phyloP scores from a whole-genome alignment of 2,888 invertebrate genomes.

The Drosophila diplacantha region DNA sequence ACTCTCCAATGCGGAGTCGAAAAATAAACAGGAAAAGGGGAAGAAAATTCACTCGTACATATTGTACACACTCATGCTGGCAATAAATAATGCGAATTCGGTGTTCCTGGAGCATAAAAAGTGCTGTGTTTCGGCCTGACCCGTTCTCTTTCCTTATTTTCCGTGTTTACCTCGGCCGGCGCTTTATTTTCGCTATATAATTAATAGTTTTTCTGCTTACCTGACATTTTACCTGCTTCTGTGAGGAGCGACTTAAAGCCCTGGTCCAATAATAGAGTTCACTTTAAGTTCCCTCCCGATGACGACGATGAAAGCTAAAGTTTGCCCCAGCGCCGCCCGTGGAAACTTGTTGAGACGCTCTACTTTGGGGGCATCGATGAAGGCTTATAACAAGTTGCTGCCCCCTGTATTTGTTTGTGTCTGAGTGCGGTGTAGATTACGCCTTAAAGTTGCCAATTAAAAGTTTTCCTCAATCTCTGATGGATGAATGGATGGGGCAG shows the following conservation, averaged over 20 bases:
- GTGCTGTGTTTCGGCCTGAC: constrained; percentile 28
- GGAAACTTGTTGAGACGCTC: constrained; percentile 48
- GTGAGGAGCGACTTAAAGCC: constrained; percentile 25
- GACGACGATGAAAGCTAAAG: constrained; percentile 62
- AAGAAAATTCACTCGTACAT: constrained; percentile 4
- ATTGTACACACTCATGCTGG: constrained; percentile 21
- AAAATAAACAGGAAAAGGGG: constrained; percentile 20
- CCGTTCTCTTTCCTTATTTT: background rate
- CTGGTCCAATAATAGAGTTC: constrained; percentile 52
- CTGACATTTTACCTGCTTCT: constrained; percentile 45
- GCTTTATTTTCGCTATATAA: constrained; percentile 60
- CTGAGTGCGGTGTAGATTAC: constrained; percentile 46
- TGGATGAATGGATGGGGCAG: background rate
- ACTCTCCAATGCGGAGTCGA: constrained; percentile 9
- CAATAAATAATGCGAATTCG: constrained; percentile 32
- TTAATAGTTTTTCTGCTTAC: constrained; percentile 62
- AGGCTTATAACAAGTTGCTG: constrained; percentile 50
- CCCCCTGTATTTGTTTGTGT: constrained; percentile 25
- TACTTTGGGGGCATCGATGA: constrained; percentile 53
- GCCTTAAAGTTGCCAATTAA: constrained; percentile 68
- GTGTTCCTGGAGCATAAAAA: constrained; percentile 49
- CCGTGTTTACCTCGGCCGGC: constrained; percentile 31
- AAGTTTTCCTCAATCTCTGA: constrained; percentile 52
- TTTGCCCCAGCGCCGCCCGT: constrained; percentile 40
- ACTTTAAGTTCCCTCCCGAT: constrained; percentile 55